phyloP scores from a whole-genome alignment of 2,888 invertebrate genomes.

The Cerastoderma edule region DNA sequence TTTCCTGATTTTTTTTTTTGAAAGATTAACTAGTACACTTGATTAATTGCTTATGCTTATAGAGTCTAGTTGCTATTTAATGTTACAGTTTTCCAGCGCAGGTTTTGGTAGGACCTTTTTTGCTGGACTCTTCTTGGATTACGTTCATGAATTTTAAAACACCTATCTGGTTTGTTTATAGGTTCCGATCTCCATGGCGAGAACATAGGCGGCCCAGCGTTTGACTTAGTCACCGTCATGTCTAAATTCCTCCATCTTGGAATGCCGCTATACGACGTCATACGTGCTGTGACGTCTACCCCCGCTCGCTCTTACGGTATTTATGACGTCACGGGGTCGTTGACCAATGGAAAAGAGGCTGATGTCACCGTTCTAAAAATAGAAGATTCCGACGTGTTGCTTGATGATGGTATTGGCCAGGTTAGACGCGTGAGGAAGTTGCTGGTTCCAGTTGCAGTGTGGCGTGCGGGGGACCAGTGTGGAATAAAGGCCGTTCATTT shows the following conservation, averaged over 20 bases:
- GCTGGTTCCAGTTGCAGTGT: slow-evolving; percentile 74
- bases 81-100: too few relatives aligned
- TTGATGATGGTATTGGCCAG: slow-evolving; percentile 76
- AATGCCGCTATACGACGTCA: slow-evolving; percentile 75
- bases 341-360: slow-evolving; percentile 68
- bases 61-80: too few relatives aligned
- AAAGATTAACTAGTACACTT: too few relatives aligned
- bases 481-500: slow-evolving; percentile 44
- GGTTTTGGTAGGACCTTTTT: too few relatives aligned
- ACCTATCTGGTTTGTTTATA: too few relatives aligned
- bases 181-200: slow-evolving; percentile 73
- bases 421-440: slow-evolving; percentile 58
- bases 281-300: slow-evolving; percentile 71
- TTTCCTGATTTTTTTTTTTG: too few relatives aligned
- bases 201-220: slow-evolving; percentile 73
- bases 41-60: too few relatives aligned
- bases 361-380: slow-evolving; percentile 76
- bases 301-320: slow-evolving; percentile 73
- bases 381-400: slow-evolving; percentile 61
- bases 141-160: too few relatives aligned
- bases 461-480: slow-evolving; percentile 64
- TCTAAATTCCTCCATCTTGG: slow-evolving; percentile 76
- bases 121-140: too few relatives aligned
- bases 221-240: slow-evolving; percentile 77
- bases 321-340: slow-evolving; percentile 59